These are phyloP conservation scores for Myotis pilosus DNA, from an alignment of 2,797 vertebrate species.

Conservation along the genomic window DNA sequence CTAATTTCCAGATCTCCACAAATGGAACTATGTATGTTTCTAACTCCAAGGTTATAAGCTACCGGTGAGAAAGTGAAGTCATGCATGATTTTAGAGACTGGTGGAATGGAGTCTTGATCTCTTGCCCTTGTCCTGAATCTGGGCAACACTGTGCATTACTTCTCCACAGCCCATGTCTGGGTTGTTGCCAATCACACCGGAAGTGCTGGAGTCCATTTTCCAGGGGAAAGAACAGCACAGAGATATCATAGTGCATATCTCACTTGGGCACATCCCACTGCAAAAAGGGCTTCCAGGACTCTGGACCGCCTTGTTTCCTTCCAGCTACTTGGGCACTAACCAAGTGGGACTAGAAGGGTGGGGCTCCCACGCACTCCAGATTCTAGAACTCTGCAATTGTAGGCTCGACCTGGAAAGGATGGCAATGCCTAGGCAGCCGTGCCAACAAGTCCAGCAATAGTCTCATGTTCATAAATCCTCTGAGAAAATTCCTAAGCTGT, in stretches of 20 bases:
- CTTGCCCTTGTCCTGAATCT: background rate
- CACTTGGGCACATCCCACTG: background rate
- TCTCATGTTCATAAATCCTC: background rate
- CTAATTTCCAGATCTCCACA: background rate
- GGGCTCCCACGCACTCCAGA: background rate
- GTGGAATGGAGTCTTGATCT: background rate
- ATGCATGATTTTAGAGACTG: background rate
- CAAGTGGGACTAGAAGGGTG: background rate
- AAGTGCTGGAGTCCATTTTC: background rate
- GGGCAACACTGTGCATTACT: background rate
- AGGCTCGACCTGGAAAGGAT: constrained; percentile 25
- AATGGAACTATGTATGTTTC: background rate
- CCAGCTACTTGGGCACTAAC: background rate
- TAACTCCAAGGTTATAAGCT: background rate
- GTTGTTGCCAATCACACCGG: background rate
- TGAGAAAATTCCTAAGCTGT: constrained; percentile 46
- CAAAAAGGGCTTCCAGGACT: background rate
- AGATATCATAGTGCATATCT: no score
- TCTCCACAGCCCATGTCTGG: background rate
- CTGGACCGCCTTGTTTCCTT: background rate
- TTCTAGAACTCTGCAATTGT: background rate
- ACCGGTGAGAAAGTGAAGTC: background rate
- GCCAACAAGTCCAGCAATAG: constrained; percentile 44
- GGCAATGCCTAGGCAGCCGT: background rate
- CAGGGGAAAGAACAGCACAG: background rate